A percentile compares a stretch with the other conserved stretches of the same genome.
phyloP scores from a whole-genome alignment of 2,888 invertebrate species.

The Drosophila mercatorum region DNA sequence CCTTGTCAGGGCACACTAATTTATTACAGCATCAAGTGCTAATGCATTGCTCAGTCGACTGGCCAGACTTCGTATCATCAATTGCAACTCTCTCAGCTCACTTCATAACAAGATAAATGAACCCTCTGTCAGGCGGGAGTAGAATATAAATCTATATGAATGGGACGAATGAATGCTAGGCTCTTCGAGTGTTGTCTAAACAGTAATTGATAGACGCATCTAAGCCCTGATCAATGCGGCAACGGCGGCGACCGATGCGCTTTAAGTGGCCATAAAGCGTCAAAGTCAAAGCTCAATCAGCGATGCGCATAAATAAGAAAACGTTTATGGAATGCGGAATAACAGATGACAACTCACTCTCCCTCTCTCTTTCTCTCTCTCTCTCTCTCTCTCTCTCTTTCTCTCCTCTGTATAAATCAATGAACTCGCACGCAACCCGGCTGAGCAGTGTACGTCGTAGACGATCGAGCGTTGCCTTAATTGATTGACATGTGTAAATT shows the following conservation, averaged over 20 bases:
- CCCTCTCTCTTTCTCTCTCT: background rate
- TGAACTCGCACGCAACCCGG: background rate
- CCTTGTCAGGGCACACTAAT: background rate
- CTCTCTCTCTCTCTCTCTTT: too few relatives aligned
- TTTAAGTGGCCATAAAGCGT: conserved; percentile 25
- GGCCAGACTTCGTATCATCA: background rate
- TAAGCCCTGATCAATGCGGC: conserved; percentile 27
- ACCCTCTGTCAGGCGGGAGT: background rate
- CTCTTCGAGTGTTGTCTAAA: background rate
- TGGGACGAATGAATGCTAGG: background rate
- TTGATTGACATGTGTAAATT: conserved; percentile 74
- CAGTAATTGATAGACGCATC: conserved; percentile 24
- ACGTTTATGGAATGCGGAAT: conserved; percentile 65
- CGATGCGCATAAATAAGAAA: conserved; percentile 55
- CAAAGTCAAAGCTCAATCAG: conserved; percentile 65
- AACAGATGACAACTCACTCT: conserved; percentile 26
- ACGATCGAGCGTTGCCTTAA: conserved; percentile 30
- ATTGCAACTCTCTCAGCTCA: background rate
- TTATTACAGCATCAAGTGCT: background rate
- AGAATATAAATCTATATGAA: background rate
- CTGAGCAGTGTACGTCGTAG: conserved; percentile 13
- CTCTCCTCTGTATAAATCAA: conserved; percentile 36
- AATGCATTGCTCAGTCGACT: background rate
- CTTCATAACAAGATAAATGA: background rate
- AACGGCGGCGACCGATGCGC: conserved; percentile 15